These are phyloP conservation scores for Bovichtus variegatus DNA, from an alignment of 2,797 vertebrate species.

Conservation along the genomic window DNA sequence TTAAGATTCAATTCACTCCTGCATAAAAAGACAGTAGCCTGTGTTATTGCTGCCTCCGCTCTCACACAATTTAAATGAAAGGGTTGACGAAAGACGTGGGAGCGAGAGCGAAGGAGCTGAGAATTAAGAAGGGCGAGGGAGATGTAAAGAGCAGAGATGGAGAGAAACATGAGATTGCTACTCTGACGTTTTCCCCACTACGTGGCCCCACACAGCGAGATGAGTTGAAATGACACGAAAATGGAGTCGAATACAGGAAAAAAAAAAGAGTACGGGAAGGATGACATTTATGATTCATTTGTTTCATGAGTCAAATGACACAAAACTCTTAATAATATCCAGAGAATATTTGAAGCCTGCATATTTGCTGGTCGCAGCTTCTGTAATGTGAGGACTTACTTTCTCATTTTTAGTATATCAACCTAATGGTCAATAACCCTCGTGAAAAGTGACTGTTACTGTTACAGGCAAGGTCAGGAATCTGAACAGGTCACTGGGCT, in stretches of 20 bases:
- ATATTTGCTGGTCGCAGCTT: background rate
- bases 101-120: background rate
- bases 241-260: background rate
- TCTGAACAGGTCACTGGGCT: background rate
- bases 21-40: conserved; percentile 10
- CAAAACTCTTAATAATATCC: background rate
- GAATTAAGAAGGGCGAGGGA: conserved; percentile 4
- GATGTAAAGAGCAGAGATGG: conserved; percentile 5
- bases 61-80: conserved; percentile 29
- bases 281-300: background rate
- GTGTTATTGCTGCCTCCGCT: conserved; percentile 16
- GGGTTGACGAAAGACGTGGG: conserved; percentile 5
- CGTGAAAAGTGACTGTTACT: background rate
- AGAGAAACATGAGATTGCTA: conserved; percentile 5
- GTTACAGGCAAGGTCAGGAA: background rate
- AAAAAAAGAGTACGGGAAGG: background rate
- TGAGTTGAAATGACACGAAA: conserved; percentile 9
- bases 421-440: background rate
- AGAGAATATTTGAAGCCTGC: background rate
- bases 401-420: background rate
- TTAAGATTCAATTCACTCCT: conserved; percentile 30
- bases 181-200: conserved; percentile 2
- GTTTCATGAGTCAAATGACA: background rate
- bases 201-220: conserved; percentile 4
- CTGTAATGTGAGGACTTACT: background rate